Evolutionary conservation across 30 jellyfish, hydroid and myxozoan genomes (phyloP).

Genomic region (Hydractinia symbiolongicarpus): DNA sequence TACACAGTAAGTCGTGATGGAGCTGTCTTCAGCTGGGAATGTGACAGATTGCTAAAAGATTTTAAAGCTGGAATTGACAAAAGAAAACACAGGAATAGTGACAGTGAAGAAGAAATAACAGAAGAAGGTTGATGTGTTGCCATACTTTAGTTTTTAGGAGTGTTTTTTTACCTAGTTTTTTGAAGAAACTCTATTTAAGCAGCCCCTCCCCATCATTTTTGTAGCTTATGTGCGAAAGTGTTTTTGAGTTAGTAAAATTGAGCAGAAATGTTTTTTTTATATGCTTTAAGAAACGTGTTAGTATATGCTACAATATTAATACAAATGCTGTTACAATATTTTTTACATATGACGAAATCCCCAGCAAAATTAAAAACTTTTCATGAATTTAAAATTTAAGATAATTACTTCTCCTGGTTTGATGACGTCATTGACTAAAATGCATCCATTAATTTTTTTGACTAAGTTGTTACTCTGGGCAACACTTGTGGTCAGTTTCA

Average conservation of each 20-base stretch:
- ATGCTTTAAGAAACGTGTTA: background rate
- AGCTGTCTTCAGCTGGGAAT: constrained; percentile 72
- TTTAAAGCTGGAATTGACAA: constrained; percentile 43
- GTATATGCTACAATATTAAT: too few species aligned
- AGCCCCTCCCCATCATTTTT: background rate
- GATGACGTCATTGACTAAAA: too few species aligned
- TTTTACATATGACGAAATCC: too few species aligned
- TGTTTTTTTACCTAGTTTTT: background rate
- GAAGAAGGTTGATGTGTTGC: background rate
- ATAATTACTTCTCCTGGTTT: too few species aligned
- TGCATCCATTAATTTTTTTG: too few species aligned
- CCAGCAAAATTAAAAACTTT: too few species aligned
- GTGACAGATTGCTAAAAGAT: constrained; percentile 42
- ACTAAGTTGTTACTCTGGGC: too few species aligned
- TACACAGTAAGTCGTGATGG: constrained; percentile 91
- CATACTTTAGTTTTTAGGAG: background rate
- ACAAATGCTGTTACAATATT: too few species aligned
- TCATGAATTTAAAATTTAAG: too few species aligned
- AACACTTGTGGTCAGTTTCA: too few species aligned
- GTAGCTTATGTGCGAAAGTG: background rate
- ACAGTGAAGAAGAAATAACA: constrained; percentile 10
- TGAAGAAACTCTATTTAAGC: background rate
- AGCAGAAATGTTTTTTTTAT: background rate
- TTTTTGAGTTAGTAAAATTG: background rate
- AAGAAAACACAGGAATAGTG: constrained; percentile 37